Percentiles rank a stretch among this genome's conserved stretches.
Evolutionary conservation across 2,888 invertebrate species (phyloP).

Genomic region (Netelia virgata): DNA sequence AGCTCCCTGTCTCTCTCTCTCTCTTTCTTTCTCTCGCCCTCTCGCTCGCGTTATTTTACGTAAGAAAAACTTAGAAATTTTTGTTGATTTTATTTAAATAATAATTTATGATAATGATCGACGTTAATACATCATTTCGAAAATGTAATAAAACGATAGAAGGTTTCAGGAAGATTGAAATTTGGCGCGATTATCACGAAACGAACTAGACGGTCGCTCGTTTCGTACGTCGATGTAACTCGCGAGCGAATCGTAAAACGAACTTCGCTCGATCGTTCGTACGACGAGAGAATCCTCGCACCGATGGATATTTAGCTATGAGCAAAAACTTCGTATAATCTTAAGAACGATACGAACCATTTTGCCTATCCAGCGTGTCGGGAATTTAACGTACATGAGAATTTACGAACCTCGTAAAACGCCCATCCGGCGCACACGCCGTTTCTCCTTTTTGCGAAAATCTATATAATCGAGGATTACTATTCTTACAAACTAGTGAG

Average conservation of each 20-base stretch:
- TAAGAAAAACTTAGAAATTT: conserved; percentile 5
- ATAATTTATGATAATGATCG: not conserved
- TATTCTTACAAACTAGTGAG: not conserved
- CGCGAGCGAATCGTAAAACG: not conserved
- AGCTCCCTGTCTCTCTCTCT: conserved; percentile 40
- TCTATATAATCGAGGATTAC: conserved; percentile 21
- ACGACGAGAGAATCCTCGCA: not conserved
- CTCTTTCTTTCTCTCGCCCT: not conserved
- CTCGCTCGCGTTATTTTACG: conserved; percentile 33
- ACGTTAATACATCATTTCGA: not conserved
- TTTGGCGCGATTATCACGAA: too few species aligned
- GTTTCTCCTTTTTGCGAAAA: conserved; percentile 21
- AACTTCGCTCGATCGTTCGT: not conserved
- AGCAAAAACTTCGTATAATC: not conserved
- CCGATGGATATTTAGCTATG: conserved; percentile 1
- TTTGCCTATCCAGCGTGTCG: not conserved
- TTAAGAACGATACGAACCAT: not conserved
- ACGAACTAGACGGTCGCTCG: not conserved
- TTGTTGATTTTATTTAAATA: too few species aligned
- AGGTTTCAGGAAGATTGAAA: too few species aligned
- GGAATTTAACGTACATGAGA: conserved; percentile 3
- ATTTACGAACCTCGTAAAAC: conserved; percentile 39
- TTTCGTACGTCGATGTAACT: not conserved
- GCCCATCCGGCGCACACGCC: not conserved
- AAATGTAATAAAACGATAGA: too few species aligned